A percentile compares a stretch with the other conserved stretches of the same genome.
phyloP scores from a whole-genome alignment of 2,797 vertebrate species.

The Chanos chanos region DNA sequence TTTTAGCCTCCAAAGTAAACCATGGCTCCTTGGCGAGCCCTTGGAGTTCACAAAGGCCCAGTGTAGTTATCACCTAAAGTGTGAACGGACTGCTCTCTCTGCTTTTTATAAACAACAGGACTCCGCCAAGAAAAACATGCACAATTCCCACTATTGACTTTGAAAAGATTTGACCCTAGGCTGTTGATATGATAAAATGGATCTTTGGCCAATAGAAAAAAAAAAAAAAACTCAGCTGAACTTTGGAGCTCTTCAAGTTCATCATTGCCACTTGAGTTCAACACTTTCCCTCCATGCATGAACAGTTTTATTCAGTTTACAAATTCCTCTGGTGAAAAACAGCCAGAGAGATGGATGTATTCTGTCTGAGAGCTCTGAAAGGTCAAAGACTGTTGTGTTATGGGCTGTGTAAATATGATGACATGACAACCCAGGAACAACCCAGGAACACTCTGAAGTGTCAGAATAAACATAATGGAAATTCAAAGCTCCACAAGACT shows the following conservation, averaged over 20 bases:
- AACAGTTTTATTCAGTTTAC: conserved; percentile 40
- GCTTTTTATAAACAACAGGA: conserved; percentile 63
- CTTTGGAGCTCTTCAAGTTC: not conserved
- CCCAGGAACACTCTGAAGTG: too few relatives aligned
- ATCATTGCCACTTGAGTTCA: conserved; percentile 40
- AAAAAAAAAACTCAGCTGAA: too few relatives aligned
- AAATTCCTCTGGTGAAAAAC: not conserved
- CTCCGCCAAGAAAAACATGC: conserved; percentile 67
- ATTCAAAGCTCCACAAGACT: too few relatives aligned
- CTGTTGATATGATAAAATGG: conserved; percentile 53
- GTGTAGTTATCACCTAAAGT: conserved; percentile 76
- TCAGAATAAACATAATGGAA: too few relatives aligned
- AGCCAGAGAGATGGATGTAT: not conserved
- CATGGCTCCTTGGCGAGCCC: conserved; percentile 46
- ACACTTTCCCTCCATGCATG: conserved; percentile 33
- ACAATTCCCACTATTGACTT: conserved; percentile 69
- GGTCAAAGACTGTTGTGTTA: too few relatives aligned
- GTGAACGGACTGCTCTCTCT: conserved; percentile 67
- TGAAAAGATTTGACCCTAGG: conserved; percentile 69
- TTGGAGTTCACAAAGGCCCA: conserved; percentile 66
- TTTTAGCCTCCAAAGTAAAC: conserved; percentile 72
- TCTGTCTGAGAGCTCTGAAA: too few relatives aligned
- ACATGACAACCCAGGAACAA: too few relatives aligned
- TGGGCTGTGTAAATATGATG: too few relatives aligned
- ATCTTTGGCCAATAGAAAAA: conserved; percentile 54